These are phyloP conservation scores for Hydrocynus forskahlii DNA, from an alignment of 2,797 vertebrate species.

Conservation along the genomic window DNA sequence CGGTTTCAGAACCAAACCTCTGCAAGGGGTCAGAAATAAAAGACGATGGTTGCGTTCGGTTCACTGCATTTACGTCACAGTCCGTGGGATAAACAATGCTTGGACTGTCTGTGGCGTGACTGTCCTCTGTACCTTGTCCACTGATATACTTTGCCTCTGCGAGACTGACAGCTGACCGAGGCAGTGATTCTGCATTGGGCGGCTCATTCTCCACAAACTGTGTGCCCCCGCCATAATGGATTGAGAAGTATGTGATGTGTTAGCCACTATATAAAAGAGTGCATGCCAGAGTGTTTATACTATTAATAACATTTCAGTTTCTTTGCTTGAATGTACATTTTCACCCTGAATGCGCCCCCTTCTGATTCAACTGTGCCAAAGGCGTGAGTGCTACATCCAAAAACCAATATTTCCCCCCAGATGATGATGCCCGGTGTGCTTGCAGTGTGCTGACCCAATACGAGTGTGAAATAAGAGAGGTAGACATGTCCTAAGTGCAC, in stretches of 20 bases:
- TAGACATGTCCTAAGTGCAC: too few species aligned
- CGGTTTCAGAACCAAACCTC: constrained; percentile 14
- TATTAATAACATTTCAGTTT: too few species aligned
- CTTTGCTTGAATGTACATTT: too few species aligned
- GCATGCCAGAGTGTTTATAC: too few species aligned
- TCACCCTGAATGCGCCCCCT: too few species aligned
- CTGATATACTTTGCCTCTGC: background rate
- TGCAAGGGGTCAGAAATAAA: constrained; percentile 15
- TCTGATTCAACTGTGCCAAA: too few species aligned
- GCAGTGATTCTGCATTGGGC: background rate
- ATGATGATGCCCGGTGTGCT: too few species aligned
- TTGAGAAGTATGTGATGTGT: background rate
- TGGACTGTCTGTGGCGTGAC: background rate
- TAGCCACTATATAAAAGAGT: too few species aligned
- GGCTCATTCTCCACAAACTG: background rate
- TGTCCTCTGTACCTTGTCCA: background rate
- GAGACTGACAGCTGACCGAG: constrained; percentile 9
- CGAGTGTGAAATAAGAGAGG: too few species aligned
- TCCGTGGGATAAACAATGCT: constrained; percentile 1
- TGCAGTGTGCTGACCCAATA: too few species aligned
- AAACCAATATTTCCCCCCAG: too few species aligned
- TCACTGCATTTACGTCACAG: constrained; percentile 20
- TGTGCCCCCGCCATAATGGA: background rate
- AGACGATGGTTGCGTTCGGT: constrained; percentile 5
- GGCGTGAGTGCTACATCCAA: too few species aligned